These are phyloP conservation scores for Hemicordylus capensis DNA, from an alignment of 2,113 vertebrate genomes.

Conservation along the genomic window DNA sequence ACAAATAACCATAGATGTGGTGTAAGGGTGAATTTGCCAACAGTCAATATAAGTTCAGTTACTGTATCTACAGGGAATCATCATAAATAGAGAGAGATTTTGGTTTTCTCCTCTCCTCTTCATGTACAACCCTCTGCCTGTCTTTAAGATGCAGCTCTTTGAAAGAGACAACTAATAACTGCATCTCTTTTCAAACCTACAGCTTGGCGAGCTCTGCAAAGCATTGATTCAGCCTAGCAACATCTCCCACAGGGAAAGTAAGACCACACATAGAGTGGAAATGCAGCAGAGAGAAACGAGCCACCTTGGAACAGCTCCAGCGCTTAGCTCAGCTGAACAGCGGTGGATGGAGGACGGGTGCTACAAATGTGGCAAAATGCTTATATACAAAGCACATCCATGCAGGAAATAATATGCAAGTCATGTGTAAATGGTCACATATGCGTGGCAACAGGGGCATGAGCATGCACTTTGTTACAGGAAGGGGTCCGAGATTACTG, in stretches of 20 bases:
- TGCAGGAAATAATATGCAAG: background rate
- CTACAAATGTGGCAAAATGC: background rate
- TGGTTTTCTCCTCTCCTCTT: background rate
- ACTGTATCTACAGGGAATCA: background rate
- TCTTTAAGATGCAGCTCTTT: background rate
- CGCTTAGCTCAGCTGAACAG: background rate
- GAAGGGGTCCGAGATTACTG: no score
- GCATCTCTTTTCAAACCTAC: constrained; percentile 5
- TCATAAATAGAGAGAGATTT: background rate
- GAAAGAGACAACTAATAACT: constrained; percentile 1
- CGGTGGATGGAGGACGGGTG: no score
- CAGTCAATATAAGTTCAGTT: background rate
- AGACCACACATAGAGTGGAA: background rate
- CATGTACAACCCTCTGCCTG: background rate
- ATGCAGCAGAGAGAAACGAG: background rate
- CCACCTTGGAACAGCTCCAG: background rate
- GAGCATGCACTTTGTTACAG: no score
- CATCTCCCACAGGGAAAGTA: background rate
- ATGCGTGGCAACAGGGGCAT: background rate
- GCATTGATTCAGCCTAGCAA: constrained; percentile 15
- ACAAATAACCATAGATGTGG: background rate
- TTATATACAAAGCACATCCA: background rate
- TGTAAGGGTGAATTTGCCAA: background rate
- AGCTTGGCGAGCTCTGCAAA: constrained; percentile 10
- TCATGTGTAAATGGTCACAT: background rate